Evolutionary conservation across 2,797 vertebrate species (phyloP), one percentile per base, ranked within the genome.

Genomic region (Tragelaphus eurycerus): DNA sequence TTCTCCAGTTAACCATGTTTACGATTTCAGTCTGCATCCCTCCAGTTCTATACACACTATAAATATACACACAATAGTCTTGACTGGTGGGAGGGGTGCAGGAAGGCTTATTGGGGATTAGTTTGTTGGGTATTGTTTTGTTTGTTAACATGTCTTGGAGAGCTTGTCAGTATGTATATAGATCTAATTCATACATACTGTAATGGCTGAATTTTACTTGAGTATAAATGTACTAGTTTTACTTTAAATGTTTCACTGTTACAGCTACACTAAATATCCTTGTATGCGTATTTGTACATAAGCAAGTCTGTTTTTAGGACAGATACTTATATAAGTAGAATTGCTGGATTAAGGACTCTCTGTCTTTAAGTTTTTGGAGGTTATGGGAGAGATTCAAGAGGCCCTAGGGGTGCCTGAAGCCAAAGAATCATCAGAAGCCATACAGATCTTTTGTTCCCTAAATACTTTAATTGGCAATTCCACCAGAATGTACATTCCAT

Each of bases 211-310:
- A 83, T 52, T 90, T 79, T n/a, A 86, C 31, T 84, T n/a, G 76
- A 83, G 57, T 89, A 91, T 78, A 91, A 95, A 95, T 54, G 23
- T 78, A 54, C 57, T 85, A 19, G 34, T 87, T 89, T 89, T 90
- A 90, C 78, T 62, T 88, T 59, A 29, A 86, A 55, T 76, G 38
- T 82, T 85, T 94, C 50, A 83, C 29, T 93, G 34, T 71, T 64
- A 86, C 85, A 97, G 17, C 21, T 87, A 21, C 29, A 81, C n/a
- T 81, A 64, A 87, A 93, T 16, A 67, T 93, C 76, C 17, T 89
- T 91, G 23, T 48, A 82, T 50, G 55, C 64, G n/a, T 52, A 57
- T 21, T 29, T 96, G 46, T 29, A 90, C 27, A 78, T 60, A 95
- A 27, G 50, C 86, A 89, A 57, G 7, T 57, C 55, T 59, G 25